A percentile compares a stretch with the other conserved stretches of the same genome.
Evolutionary conservation across 2,113 vertebrate genomes (phyloP).

Genomic region (Erythrocercus mccallii): DNA sequence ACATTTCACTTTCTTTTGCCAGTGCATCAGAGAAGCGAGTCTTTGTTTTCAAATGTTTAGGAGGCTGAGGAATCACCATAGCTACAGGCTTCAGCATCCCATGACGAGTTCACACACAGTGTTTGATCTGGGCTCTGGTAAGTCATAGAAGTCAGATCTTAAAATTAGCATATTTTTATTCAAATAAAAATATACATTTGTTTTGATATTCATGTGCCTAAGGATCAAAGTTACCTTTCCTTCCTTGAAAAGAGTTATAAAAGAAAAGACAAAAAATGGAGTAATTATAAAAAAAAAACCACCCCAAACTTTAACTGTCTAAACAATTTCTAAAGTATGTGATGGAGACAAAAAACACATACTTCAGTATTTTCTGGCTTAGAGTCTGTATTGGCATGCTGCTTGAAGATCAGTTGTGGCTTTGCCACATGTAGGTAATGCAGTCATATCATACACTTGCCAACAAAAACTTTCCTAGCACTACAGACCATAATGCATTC

Average conservation of each 20-base stretch:
- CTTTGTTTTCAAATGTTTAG: neutral
- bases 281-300: neutral
- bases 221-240: neutral
- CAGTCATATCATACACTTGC: neutral
- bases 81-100: neutral
- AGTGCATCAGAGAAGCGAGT: neutral
- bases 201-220: neutral
- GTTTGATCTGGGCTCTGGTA: neutral
- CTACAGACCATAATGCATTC: neutral
- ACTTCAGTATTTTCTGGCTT: neutral
- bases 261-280: neutral
- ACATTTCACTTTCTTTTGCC: neutral
- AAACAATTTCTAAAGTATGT: neutral
- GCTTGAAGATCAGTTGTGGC: neutral
- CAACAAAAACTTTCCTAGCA: neutral
- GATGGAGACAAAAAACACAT: neutral
- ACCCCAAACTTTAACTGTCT: neutral
- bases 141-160: neutral
- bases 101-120: neutral
- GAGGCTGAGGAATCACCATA: neutral
- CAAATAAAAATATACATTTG: neutral
- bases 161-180: neutral
- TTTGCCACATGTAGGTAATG: constrained; percentile 24
- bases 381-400: neutral
- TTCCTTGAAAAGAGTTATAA: neutral